Conservation (phyloP, 2,113 vertebrate species). For the Amblyopsis rosae region DNA sequence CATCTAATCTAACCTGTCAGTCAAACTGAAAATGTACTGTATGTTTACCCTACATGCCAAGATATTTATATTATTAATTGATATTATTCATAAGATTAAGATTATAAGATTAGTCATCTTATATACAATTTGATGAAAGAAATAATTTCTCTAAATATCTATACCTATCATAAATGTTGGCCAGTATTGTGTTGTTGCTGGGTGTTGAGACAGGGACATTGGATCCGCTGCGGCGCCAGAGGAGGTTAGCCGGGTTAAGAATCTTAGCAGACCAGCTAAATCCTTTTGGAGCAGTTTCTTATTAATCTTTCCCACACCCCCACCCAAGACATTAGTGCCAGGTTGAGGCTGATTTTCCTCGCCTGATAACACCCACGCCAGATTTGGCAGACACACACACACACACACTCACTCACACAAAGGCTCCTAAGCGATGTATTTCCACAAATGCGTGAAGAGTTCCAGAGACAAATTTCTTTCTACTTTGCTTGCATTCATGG, state of each 20-base stretch:
- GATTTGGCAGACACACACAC: constrained; percentile 70
- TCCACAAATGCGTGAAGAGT: no score
- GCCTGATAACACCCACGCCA: constrained; percentile 74
- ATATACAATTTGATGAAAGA: no score
- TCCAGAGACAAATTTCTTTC: background rate
- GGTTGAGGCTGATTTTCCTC: constrained; percentile 89
- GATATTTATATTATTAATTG: no score
- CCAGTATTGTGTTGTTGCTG: constrained; percentile 61
- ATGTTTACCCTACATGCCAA: no score
- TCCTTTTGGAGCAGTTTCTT: constrained; percentile 86
- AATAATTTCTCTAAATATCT: no score
- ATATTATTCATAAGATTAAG: no score
- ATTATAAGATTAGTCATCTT: no score
- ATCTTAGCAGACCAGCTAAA: constrained; percentile 88
- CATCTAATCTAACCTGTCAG: no score
- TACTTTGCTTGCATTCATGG: background rate
- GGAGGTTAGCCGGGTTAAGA: constrained; percentile 92
- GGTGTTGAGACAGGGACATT: constrained; percentile 74
- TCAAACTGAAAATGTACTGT: no score
- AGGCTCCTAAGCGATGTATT: constrained; percentile 11
- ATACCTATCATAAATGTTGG: background rate
- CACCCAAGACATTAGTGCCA: constrained; percentile 87
- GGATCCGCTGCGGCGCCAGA: constrained; percentile 72
- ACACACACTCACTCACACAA: constrained; percentile 40
- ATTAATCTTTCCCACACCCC: constrained; percentile 92